A percentile compares a stretch with the other conserved stretches of the same genome.
phyloP scores from a whole-genome alignment of 2,797 vertebrate genomes.

The Amblyopsis hoosieri region DNA sequence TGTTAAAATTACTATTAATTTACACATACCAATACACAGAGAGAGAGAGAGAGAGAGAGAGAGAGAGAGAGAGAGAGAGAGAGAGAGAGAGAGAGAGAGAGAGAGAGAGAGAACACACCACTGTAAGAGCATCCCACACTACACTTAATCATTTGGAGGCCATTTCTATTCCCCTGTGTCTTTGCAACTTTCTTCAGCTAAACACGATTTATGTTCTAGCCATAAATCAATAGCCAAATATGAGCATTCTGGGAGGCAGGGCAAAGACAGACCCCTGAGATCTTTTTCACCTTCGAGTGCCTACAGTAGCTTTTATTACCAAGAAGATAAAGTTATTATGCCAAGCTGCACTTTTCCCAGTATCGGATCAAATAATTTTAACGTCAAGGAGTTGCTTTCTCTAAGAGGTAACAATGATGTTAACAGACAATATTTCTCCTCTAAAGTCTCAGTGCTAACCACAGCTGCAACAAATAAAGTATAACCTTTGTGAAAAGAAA shows the following conservation, averaged over 20 bases:
- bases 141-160: constrained; percentile 18
- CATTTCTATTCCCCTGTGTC: constrained; percentile 10
- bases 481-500: too few species aligned
- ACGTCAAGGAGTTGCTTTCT: too few species aligned
- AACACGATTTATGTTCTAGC: constrained; percentile 17
- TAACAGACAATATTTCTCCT: too few species aligned
- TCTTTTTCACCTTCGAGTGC: constrained; percentile 4
- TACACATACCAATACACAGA: constrained; percentile 8
- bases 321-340: neutral
- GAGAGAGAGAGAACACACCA: neutral
- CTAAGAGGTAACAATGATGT: too few species aligned
- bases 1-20: neutral
- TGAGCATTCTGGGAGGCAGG: constrained; percentile 12
- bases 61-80: neutral
- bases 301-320: neutral
- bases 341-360: neutral
- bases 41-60: neutral
- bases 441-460: too few species aligned
- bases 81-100: too few species aligned
- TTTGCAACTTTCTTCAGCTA: neutral
- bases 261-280: neutral
- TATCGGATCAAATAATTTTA: neutral
- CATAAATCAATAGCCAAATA: constrained; percentile 20
- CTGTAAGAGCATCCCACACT: neutral
- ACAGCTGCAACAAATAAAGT: too few species aligned